Evolutionary conservation across 2,797 vertebrate genomes (phyloP), one percentile per base, ranked within the genome.

Genomic region (Epinephelus awoara): DNA sequence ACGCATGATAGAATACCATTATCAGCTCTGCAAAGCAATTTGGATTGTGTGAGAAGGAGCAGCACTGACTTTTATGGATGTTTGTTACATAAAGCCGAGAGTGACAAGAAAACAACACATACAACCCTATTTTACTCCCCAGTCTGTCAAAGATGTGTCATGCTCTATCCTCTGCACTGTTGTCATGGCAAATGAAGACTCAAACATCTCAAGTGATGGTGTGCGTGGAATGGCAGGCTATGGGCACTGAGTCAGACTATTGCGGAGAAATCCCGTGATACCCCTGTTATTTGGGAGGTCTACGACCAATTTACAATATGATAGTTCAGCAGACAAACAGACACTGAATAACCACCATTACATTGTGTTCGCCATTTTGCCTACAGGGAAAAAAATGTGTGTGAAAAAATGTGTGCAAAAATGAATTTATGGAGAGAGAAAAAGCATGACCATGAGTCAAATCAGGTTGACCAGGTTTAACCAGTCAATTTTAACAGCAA

Each of bases 151-250:
- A 87, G 77, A 89, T 85, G 88, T 84, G 78, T 90, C 85, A 89
- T 82, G 85, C 90, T 91, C 82, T 75, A 71, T 91, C 86, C 84
- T 89, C 87, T 80, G 77, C 79, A 70, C 82, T 77, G 93, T 88
- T 94, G 91, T 89, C 92, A 93, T 82, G 88, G 91, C 79, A 86
- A 92, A 94, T 90, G 81, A 92, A 93, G 83, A 91, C 86, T 83
- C 84, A 86, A 86, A 80, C 86, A 91, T 91, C 82, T 90, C 73
- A 90, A 91, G 89, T 84, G 90, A 90, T 91, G 82, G 67, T 79
- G 83, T 66, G 78, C 44, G 64, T 76, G 57, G 59, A 80, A 79
- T 72, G 79, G 76, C 81, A 87, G 82, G 71, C 79, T 49, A 75
- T 57, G 76, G 70, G 66, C 84, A 81, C 68, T 64, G 65, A 89